Evolutionary conservation across 2,113 vertebrate genomes (phyloP), one percentile per base, ranked within the genome.

Genomic region (Colinus virginianus): DNA sequence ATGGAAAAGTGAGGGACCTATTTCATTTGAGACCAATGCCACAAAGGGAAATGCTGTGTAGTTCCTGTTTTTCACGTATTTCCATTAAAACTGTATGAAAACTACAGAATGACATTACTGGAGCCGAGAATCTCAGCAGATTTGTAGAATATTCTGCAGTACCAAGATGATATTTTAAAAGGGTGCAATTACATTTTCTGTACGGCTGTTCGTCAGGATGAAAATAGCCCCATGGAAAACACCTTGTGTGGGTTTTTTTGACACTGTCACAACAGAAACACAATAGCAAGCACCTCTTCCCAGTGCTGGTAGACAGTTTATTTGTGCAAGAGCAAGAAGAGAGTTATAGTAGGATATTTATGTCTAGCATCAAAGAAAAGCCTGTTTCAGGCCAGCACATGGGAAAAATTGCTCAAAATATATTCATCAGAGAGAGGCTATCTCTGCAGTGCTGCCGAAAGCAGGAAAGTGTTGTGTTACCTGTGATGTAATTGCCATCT

Each of bases 311-410:
- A 89, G 62, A 49, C 23, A 30, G 45, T 71, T 93, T 59, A 48
- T 81, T 81, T 84, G 75, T 74, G 75, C 80, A 78, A 86, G 90
- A 86, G 93, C 61, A 90, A 94, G 84, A 80, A 19, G 74, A 48
- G 55, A 81, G 25, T 40, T 77, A 36, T 7, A 42, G 30, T 82
- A n/a, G 3, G 66, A 43, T 85, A 93, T 77, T 94, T 94, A 75
- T 36, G 19, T 80, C 90, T 68, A 87, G 46, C 66, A 34, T 86
- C 69, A 64, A 71, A 78, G n/a, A 42, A 88, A 74, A 87, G 51
- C 38, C 77, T 78, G 38, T 40, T 75, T 75, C 87, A 90, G 70
- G 62, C 40, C 67, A 79, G 59, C 32, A 63, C 34, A 62, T 15
- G 32, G 74, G 51, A 72, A 90, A 92, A 88, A 94, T 6, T 81